phyloP scores from a whole-genome alignment of 2,797 vertebrate species.

The Orestias chungarensis region DNA sequence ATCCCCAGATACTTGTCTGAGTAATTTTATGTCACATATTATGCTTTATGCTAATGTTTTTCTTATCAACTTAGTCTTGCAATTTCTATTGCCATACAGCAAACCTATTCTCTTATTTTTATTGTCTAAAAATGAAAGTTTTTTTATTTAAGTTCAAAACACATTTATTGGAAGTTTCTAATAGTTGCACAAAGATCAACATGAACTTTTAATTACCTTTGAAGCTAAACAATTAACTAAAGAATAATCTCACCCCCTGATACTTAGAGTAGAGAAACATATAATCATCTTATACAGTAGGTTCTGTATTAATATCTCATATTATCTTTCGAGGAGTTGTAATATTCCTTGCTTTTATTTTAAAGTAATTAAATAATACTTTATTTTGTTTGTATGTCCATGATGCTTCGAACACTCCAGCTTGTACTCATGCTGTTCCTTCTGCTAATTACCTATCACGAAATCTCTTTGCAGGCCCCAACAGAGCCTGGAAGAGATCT shows the following conservation, averaged over 20 bases:
- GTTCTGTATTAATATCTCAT: background rate
- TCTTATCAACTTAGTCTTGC: background rate
- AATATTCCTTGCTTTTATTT: background rate
- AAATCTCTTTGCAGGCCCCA: background rate
- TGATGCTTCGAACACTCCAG: background rate
- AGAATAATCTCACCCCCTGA: background rate
- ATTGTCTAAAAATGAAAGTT: background rate
- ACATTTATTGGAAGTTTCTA: background rate
- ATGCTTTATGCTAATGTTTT: background rate
- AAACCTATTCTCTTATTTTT: background rate
- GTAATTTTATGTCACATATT: background rate
- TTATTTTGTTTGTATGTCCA: background rate
- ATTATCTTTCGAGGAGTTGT: background rate
- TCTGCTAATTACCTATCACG: background rate
- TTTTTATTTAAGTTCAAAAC: background rate
- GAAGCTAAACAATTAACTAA: background rate
- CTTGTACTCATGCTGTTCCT: no score
- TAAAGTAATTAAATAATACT: background rate
- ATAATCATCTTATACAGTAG: background rate
- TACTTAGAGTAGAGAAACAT: background rate
- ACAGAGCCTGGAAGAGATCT: background rate
- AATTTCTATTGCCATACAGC: background rate
- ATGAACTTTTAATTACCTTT: background rate
- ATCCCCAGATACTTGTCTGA: background rate
- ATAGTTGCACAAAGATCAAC: background rate